These are phyloP conservation scores for Protophormia terraenovae DNA, from an alignment of 2,888 invertebrate species.

Conservation along the genomic window DNA sequence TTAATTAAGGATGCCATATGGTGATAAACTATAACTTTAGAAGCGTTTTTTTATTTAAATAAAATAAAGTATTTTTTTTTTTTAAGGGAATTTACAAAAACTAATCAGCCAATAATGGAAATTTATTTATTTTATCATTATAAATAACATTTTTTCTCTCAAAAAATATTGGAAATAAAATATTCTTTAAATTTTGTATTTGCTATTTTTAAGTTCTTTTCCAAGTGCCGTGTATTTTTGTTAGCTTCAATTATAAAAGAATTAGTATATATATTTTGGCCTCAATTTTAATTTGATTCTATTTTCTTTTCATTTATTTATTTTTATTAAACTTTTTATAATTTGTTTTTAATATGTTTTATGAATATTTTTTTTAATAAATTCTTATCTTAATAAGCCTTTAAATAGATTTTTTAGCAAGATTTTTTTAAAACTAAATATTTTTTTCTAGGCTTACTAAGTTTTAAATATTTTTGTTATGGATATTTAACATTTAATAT, in stretches of 20 bases:
- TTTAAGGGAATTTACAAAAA: too few relatives aligned
- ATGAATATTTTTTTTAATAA: conserved; percentile 2
- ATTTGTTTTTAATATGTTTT: not conserved
- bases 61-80: too few relatives aligned
- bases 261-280: conserved; percentile 51
- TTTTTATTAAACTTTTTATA: not conserved
- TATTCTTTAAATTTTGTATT: too few relatives aligned
- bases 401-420: not conserved
- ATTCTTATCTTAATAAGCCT: not conserved
- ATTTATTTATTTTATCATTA: too few relatives aligned
- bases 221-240: not conserved
- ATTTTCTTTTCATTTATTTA: not conserved
- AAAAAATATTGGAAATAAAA: too few relatives aligned
- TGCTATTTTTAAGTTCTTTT: too few relatives aligned
- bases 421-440: not conserved
- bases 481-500: not conserved
- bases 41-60: too few relatives aligned
- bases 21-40: too few relatives aligned
- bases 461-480: not conserved
- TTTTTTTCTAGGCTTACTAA: not conserved
- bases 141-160: too few relatives aligned
- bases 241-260: conserved; percentile 9
- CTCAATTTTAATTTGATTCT: conserved; percentile 19
- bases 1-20: too few relatives aligned
- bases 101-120: too few relatives aligned